Percentiles rank a stretch among this genome's conserved stretches.
Conservation (phyloP, 2,797 vertebrate genomes). For the Mormyrus proboscirostris region DNA sequence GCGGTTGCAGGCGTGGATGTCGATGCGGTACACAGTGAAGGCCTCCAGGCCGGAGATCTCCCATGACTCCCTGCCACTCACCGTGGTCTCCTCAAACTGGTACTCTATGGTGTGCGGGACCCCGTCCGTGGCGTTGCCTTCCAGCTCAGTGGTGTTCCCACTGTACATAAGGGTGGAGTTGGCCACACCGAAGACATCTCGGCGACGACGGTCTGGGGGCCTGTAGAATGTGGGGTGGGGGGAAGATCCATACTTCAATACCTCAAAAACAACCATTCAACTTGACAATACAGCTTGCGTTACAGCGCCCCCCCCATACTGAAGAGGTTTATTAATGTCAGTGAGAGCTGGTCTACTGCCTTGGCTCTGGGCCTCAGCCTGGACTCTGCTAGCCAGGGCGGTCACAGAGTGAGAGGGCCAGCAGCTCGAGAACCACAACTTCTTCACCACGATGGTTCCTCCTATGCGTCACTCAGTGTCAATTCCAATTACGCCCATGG, state of each 20-base stretch:
- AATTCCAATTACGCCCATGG: neutral
- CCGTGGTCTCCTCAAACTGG: constrained; percentile 74
- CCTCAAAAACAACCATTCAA: neutral
- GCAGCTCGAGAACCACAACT: neutral
- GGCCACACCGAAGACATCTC: constrained; percentile 73
- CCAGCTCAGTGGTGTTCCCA: constrained; percentile 53
- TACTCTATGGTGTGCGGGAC: constrained; percentile 71
- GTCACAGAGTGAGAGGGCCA: neutral
- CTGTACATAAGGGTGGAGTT: constrained; percentile 65
- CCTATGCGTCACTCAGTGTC: neutral
- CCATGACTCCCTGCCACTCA: constrained; percentile 70
- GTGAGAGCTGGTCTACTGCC: neutral
- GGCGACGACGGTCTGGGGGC: constrained; percentile 74
- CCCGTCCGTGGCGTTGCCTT: constrained; percentile 68
- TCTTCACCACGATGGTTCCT: neutral
- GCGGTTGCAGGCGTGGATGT: constrained; percentile 93
- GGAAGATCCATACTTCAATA: neutral
- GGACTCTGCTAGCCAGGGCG: neutral
- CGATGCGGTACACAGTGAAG: constrained; percentile 94
- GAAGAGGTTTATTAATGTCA: neutral
- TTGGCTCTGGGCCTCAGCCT: neutral
- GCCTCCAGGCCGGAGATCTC: constrained; percentile 80
- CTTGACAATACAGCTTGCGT: neutral
- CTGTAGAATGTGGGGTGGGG: constrained; percentile 38
- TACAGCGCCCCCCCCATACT: neutral